Base-by-base conservation (phyloP, 2,797 vertebrate species). In the Erethizon dorsatum region DNA sequence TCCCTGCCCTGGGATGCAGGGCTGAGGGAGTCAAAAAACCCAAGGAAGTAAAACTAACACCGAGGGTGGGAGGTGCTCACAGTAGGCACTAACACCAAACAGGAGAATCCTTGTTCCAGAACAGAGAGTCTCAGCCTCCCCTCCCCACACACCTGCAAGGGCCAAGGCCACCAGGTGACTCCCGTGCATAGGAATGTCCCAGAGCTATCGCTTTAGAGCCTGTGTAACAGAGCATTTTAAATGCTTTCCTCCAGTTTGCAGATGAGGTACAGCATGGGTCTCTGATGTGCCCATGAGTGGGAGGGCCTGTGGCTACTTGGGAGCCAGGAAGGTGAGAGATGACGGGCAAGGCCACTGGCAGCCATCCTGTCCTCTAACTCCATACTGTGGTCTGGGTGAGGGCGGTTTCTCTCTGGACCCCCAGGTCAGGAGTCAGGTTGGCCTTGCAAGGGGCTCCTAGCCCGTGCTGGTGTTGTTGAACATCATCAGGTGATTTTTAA, bases 1-100 rank as follows among this genome's bases (percentile, higher is more conserved):
- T 54, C 69, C 37, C 50, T 54, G 31, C 1, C 1, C 28, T 45
- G 63, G 0, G 2, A 12, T 45, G 1, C 5, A 11, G 20, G 3
- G 47, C 11, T 22, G 41, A 24, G 10, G 56, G 14, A 15, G 22
- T 9, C 24, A 54, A 47, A 90, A 87, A 82, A 59, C 59, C 9
- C 13, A 14, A 8, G 90, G 63, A 56, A 45, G 4, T 83, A 61
- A 78, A 83, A 52, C 67, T 31, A 37, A 54, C 18, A 1, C 31
- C 1, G 4, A 2, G 56, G 37, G 12, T 73, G 20, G 5, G 31
- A 26, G 4, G 4, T 41, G 59, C 1, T 47, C 45, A 52, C 31
- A 54, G 79, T 63, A 83, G 59, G 12, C 7, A 17, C 2, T 85
- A n/a, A 47, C 20, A 73, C 26, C 41, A 88, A 56, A 24, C 31